Base-by-base conservation (phyloP, 2,888 invertebrate species). In the Congeria kusceri region DNA sequence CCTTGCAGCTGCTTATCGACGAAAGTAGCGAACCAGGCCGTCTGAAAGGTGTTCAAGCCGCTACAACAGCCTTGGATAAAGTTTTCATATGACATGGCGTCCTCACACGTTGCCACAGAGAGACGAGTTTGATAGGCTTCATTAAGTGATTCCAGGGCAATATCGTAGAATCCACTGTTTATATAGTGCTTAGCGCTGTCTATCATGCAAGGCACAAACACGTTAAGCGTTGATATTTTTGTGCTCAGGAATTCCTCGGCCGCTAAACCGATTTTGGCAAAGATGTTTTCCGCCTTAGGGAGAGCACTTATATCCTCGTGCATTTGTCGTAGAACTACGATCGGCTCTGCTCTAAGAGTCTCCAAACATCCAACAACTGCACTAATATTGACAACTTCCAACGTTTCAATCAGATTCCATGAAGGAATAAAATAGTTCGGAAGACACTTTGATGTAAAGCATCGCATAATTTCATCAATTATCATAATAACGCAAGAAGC, bases 101-200 rank as follows among this genome's bases (percentile, higher is more conserved):
- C 86, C 28, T 85, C 82, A 65, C 86, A 86, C 5, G 86, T 82
- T 23, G 77, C 71, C 0, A 86, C 83, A 28, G 80, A 53, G 25
- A 86, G 56, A 25, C 85, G 65, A 11, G 85, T 82, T 27, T 86
- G 84, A 58, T 75, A 85, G 9, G 85, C 85, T 18, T 76, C 64
- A 28, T 74, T 75, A n/a, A 86, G 28, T 27, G 62, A 62, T 2
- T 84, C 80, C 49, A 73, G 72, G 0, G 83, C 86, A 4, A 61
- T 44, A 11, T 68, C 72, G 67, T 73, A 83, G 1, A 15, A n/a
- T 7, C 53, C 67, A 3, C 18, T 53, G 23, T 68, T 53, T 9
- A 86, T 76, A 29, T 65, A 58, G 9, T 47, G 32, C 11, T 73
- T 49, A 11, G 86, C 83, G 20, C 66, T 27, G 2, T 77, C 57